Percentiles rank a stretch among this genome's conserved stretches.
These are phyloP conservation scores for Drosophila nigromelanica DNA, from an alignment of 1,140 invertebrate genomes.

Conservation along the genomic window DNA sequence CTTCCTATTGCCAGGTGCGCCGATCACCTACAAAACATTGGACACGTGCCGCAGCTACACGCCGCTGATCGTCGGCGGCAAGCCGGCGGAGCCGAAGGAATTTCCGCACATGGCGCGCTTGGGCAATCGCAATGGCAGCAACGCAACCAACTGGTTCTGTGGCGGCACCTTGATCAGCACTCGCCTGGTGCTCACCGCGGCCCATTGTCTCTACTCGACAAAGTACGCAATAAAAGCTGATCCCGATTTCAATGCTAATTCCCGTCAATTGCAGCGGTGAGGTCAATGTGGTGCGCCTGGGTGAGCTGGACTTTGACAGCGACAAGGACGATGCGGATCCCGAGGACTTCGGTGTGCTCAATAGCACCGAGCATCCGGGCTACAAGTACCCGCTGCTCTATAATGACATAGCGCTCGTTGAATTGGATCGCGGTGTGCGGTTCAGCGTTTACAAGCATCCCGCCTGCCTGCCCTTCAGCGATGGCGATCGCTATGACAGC, in stretches of 20 bases:
- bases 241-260: not conserved
- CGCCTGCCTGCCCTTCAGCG: conserved; percentile 63
- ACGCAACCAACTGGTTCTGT: conserved; percentile 70
- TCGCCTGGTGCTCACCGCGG: conserved; percentile 79
- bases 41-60: conserved; percentile 60
- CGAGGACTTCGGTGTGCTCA: conserved; percentile 50
- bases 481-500: conserved; percentile 18
- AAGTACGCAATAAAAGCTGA: conserved; percentile 28
- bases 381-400: conserved; percentile 48
- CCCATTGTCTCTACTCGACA: conserved; percentile 72
- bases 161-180: conserved; percentile 83
- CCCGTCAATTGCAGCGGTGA: conserved; percentile 11
- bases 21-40: conserved; percentile 32
- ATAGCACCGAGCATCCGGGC: conserved; percentile 47
- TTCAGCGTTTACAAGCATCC: conserved; percentile 52
- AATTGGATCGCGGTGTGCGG: conserved; percentile 34
- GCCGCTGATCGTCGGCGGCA: conserved; percentile 58
- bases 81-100: conserved; percentile 67
- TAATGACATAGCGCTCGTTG: conserved; percentile 64
- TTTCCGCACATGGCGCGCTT: conserved; percentile 83
- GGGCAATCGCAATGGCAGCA: conserved; percentile 52
- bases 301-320: conserved; percentile 61
- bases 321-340: conserved; percentile 60
- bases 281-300: conserved; percentile 62
- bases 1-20: conserved; percentile 27